Conservation (phyloP, 2,888 invertebrate genomes). For the Chrysolina haemoptera region DNA sequence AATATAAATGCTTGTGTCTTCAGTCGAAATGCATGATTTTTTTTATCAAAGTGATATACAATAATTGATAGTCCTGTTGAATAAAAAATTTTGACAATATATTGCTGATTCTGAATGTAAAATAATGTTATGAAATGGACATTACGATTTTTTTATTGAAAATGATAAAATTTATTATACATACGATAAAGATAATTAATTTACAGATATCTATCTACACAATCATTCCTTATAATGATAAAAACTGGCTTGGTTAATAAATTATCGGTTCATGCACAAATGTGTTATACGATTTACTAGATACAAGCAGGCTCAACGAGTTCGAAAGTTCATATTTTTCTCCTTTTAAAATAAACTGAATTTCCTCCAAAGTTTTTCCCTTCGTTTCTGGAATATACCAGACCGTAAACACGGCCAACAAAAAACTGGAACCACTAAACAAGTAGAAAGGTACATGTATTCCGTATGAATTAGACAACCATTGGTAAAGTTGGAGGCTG, state of each 20-base stretch:
- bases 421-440: slow-evolving; percentile 55
- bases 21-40: too few relatives aligned
- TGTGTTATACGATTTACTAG: slow-evolving; percentile 34
- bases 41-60: too few relatives aligned
- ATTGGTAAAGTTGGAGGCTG: slow-evolving; percentile 62
- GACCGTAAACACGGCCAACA: slow-evolving; percentile 48
- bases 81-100: too few relatives aligned
- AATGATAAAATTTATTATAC: too few relatives aligned
- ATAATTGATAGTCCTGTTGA: too few relatives aligned
- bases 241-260: not conserved
- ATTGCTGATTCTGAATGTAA: too few relatives aligned
- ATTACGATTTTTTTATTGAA: too few relatives aligned
- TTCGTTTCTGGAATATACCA: slow-evolving; percentile 73
- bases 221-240: not conserved
- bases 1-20: too few relatives aligned
- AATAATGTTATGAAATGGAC: too few relatives aligned
- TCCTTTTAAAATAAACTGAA: slow-evolving; percentile 68
- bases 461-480: slow-evolving; percentile 59
- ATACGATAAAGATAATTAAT: too few relatives aligned
- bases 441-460: slow-evolving; percentile 65
- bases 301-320: slow-evolving; percentile 1
- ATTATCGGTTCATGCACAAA: slow-evolving; percentile 18
- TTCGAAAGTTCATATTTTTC: slow-evolving; percentile 5
- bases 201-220: not conserved
- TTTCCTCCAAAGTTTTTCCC: slow-evolving; percentile 70